Evolutionary conservation across 92 coral and sea anemone species (phyloP).

Genomic region (Ricordea florida): DNA sequence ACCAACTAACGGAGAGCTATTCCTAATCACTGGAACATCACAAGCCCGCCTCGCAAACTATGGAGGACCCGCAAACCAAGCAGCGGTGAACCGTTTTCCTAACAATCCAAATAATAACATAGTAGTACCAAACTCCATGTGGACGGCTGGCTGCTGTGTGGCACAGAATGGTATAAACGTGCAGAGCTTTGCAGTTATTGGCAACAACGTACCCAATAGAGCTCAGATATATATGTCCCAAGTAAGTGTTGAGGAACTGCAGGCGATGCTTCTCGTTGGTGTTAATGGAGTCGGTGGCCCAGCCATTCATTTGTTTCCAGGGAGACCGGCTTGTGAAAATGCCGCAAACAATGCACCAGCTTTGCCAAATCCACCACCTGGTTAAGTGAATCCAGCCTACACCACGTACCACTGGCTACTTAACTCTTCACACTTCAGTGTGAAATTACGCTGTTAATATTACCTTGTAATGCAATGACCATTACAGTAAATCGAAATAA

Average conservation of each 20-base stretch:
- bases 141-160: not conserved
- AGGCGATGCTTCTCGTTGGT: not conserved
- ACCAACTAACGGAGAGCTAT: not conserved
- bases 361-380: no score
- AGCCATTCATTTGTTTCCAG: slow-evolving; percentile 14
- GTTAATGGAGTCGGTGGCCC: slow-evolving; percentile 2
- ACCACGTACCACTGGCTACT: no score
- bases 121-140: not conserved
- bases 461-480: no score
- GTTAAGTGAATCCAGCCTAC: no score
- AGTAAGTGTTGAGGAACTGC: not conserved
- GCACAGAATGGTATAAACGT: not conserved
- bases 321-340: no score
- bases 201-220: not conserved
- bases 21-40: not conserved
- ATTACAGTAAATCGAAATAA: no score
- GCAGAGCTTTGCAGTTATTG: not conserved
- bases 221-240: not conserved
- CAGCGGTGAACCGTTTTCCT: no score
- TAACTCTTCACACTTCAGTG: no score
- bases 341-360: no score
- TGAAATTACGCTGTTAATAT: no score
- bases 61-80: not conserved
- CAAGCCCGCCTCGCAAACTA: not conserved
- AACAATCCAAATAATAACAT: no score